phyloP scores from a whole-genome alignment of 2,113 vertebrate species.

The Oreotrochilus melanogaster region DNA sequence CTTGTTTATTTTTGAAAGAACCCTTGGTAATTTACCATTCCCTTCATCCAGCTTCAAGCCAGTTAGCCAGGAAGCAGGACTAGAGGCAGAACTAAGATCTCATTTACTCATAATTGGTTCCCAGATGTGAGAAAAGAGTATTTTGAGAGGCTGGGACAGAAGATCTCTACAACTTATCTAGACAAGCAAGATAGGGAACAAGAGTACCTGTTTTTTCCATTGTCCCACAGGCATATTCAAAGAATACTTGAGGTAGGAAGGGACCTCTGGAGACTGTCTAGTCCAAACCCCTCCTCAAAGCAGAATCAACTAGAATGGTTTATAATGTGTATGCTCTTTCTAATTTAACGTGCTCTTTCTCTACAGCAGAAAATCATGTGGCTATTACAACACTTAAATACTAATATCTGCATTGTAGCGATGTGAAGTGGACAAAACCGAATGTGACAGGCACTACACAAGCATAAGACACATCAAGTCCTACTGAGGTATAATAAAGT shows the following conservation, averaged over 20 bases:
- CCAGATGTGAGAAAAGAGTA: not conserved
- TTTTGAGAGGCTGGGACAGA: not conserved
- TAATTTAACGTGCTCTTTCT: not conserved
- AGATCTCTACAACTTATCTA: not conserved
- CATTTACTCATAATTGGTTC: not conserved
- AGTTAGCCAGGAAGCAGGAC: not conserved
- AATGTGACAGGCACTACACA: not conserved
- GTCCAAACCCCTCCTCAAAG: not conserved
- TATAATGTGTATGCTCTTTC: not conserved
- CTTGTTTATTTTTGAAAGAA: not conserved
- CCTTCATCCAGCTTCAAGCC: not conserved
- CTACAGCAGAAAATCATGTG: rapidly evolving
- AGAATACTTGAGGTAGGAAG: not conserved
- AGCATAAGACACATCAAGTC: not conserved
- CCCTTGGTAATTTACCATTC: not conserved
- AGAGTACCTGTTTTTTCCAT: not conserved
- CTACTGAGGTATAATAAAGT: not conserved
- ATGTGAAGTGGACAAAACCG: not conserved
- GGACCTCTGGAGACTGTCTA: not conserved
- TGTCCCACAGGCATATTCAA: not conserved
- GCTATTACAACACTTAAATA: not conserved
- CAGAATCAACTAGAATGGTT: not conserved
- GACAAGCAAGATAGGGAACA: not conserved
- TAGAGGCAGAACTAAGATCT: not conserved
- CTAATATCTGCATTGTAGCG: not conserved